phyloP scores from a whole-genome alignment of 1,140 invertebrate genomes.

The Phocides pigmalion region DNA sequence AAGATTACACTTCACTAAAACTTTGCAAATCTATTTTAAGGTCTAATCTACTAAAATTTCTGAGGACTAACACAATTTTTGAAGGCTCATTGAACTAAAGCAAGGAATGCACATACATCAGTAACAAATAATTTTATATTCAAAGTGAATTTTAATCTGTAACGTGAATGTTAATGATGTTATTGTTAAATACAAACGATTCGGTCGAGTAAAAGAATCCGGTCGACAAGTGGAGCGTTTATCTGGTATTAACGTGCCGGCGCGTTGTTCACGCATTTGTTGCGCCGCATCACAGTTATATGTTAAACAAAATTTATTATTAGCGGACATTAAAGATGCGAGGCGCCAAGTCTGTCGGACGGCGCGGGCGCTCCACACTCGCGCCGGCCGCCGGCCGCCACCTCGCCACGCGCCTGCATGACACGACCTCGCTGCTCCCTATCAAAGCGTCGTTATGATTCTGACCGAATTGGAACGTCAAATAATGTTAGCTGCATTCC shows the following conservation, averaged over 20 bases:
- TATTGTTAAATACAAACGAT: slow-evolving; percentile 22
- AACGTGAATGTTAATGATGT: slow-evolving; percentile 24
- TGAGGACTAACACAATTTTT: not conserved
- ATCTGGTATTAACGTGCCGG: slow-evolving; percentile 44
- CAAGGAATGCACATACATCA: not conserved
- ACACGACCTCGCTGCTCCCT: not conserved
- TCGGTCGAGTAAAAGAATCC: slow-evolving; percentile 41
- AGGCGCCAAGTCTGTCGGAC: slow-evolving; percentile 55
- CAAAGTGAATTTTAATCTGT: slow-evolving; percentile 14
- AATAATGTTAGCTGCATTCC: too few species aligned
- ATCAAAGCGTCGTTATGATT: too few species aligned
- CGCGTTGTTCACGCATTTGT: slow-evolving; percentile 52
- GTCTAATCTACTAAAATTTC: not conserved
- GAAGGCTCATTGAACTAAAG: not conserved
- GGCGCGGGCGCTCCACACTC: slow-evolving; percentile 36
- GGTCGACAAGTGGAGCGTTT: slow-evolving; percentile 42
- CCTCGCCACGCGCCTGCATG: not conserved
- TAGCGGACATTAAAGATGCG: slow-evolving; percentile 61
- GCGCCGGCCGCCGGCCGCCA: not conserved
- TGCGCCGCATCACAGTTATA: slow-evolving; percentile 57
- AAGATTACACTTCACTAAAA: too few species aligned
- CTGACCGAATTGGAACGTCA: too few species aligned
- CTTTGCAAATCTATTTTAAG: not conserved
- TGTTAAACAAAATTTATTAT: slow-evolving; percentile 69
- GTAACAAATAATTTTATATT: slow-evolving; percentile 5